Base-by-base conservation (phyloP, 2,113 vertebrate species). In the Phodopus roborovskii region DNA sequence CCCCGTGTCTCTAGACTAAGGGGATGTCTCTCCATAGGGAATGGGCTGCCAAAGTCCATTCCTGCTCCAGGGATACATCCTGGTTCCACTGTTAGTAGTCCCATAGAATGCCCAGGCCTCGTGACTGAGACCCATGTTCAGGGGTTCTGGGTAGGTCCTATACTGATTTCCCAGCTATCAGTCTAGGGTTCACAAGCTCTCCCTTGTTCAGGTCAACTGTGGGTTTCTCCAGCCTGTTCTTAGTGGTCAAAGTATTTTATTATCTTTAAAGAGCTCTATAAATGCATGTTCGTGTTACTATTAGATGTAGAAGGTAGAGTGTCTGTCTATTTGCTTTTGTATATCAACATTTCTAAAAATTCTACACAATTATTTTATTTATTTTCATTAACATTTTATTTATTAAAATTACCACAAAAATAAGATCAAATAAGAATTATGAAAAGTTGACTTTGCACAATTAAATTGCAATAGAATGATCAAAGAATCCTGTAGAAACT, bases 381-480 rank as follows among this genome's bases (percentile, higher is more conserved):
- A 62, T 68, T 93, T 71, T 84, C 28, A 70, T 22, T 79, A 82
- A 79, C 0, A 74, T 53, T 79, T 90, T 36, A 91, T 84, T 84
- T 68, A 85, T 94, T 95, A 88, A 90, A 86, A 79, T 93, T 42
- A 74, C 53, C 64, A 8, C 87, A 13, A 84, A 90, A 79, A 60
- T 95, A 74, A 87, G 36, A 4, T 95, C 17, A 87, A 39, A 19
- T 15, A 71, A 79, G 7, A 91, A 77, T 78, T 89, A 66, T 73
- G 30, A 71, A 89, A 91, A 12, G 20, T 26, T 74, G 36, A 73
- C 24, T 73, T 30, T 92, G 95, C 90, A 39, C 88, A 78, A 86
- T 11, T 36, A 7, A 91, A 13, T 64, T 93, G 64, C 39, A 85
- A 42, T 50, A 19, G 84, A 75, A 84, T n/a, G 45, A 20, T 0